phyloP scores from a whole-genome alignment of 2,888 invertebrate genomes.

The Drosophila limbata region DNA sequence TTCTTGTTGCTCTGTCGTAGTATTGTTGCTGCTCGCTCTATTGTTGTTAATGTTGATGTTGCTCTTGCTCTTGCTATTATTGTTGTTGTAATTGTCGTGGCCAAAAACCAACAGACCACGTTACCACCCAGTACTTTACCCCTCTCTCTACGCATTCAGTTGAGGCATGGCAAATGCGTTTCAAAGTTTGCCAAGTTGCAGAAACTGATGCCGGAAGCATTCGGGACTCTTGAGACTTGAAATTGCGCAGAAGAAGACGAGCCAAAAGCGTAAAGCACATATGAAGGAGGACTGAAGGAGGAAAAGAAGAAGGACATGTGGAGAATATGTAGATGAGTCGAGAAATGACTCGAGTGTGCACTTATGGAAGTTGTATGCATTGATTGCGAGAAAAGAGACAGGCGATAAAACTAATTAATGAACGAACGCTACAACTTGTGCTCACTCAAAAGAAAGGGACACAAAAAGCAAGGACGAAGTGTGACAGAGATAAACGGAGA shows the following conservation, averaged over 20 bases:
- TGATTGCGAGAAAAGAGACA: slow-evolving; percentile 41
- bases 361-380: slow-evolving; percentile 38
- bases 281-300: not conserved
- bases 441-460: slow-evolving; percentile 6
- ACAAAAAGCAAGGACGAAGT: not conserved
- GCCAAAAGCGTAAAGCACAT: slow-evolving; percentile 10
- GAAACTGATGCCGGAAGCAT: slow-evolving; percentile 75
- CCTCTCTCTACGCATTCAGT: slow-evolving; percentile 20
- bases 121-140: not conserved
- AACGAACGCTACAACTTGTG: slow-evolving; percentile 36
- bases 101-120: slow-evolving; percentile 60
- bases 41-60: slow-evolving; percentile 39
- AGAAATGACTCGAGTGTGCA: slow-evolving; percentile 21
- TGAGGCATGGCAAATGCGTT: slow-evolving; percentile 69
- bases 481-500: not conserved
- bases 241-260: slow-evolving; percentile 26
- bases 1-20: slow-evolving; percentile 57
- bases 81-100: slow-evolving; percentile 59
- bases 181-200: slow-evolving; percentile 75
- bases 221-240: slow-evolving; percentile 58
- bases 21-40: slow-evolving; percentile 49
- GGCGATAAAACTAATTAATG: slow-evolving; percentile 59
- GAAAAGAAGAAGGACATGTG: slow-evolving; percentile 34
- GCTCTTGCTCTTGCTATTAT: slow-evolving; percentile 25
- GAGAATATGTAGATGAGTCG: slow-evolving; percentile 32